Conservation (phyloP, 2,797 vertebrate genomes). For the Hydrolagus colliei region DNA sequence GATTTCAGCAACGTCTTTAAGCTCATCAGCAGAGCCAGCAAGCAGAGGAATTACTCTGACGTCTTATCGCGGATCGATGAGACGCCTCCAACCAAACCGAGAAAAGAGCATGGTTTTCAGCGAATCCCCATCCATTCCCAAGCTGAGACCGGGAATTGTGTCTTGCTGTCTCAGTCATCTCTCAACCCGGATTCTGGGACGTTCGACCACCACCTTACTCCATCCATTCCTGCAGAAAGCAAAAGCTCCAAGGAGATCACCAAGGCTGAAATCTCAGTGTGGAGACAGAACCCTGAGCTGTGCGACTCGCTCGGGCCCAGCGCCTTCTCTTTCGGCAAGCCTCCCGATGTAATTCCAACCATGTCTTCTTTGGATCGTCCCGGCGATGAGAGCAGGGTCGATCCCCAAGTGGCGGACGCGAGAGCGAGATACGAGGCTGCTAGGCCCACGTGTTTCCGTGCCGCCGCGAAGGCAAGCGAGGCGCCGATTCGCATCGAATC, state of each 20-base stretch:
- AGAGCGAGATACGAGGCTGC: not conserved
- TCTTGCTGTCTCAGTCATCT: conserved; percentile 34
- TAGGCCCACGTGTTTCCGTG: not conserved
- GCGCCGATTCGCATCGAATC: too few species aligned
- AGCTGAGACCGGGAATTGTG: conserved; percentile 36
- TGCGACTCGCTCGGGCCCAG: not conserved
- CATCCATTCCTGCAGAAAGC: not conserved
- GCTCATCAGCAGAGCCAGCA: conserved; percentile 77
- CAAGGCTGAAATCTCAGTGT: conserved; percentile 17
- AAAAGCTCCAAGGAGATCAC: not conserved
- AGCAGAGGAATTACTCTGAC: conserved; percentile 69
- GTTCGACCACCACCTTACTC: conserved; percentile 37
- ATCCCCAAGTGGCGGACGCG: not conserved
- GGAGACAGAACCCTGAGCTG: not conserved
- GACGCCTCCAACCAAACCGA: not conserved
- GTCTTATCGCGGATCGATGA: conserved; percentile 65
- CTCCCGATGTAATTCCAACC: not conserved
- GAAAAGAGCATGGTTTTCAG: conserved; percentile 49
- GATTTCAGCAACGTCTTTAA: conserved; percentile 51
- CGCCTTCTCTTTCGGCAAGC: not conserved
- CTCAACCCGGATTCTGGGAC: conserved; percentile 41
- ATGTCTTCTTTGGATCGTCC: too few species aligned
- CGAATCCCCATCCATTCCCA: conserved; percentile 49
- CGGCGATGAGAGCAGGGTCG: not conserved
- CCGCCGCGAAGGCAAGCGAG: not conserved